Conservation (phyloP, 2,888 invertebrate species). For the Actias luna region DNA sequence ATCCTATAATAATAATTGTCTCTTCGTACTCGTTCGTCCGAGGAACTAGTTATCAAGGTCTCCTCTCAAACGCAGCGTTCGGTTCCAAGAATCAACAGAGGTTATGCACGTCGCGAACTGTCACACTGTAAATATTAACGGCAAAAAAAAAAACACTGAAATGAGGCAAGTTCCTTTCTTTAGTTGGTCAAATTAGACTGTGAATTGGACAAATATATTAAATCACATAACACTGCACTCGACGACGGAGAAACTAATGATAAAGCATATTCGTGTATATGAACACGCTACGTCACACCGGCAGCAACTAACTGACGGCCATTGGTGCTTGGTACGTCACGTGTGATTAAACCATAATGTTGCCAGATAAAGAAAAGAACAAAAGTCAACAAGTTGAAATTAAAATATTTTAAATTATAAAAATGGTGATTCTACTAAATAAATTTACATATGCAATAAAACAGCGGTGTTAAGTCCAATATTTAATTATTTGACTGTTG, state of each 20-base stretch:
- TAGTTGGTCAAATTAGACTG: neutral
- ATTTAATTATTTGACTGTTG: too few species aligned
- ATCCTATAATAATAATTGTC: slow-evolving; percentile 77
- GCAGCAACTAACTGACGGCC: slow-evolving; percentile 41
- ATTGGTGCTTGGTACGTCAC: slow-evolving; percentile 63
- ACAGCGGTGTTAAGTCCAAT: too few species aligned
- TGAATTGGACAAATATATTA: neutral
- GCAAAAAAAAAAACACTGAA: slow-evolving; percentile 18
- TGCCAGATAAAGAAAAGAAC: neutral
- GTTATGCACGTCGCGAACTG: slow-evolving; percentile 51
- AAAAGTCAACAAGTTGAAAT: neutral
- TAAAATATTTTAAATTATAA: neutral
- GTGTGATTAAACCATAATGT: slow-evolving; percentile 32
- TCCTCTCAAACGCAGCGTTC: slow-evolving; percentile 71
- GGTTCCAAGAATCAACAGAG: slow-evolving; percentile 75
- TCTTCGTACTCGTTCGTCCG: slow-evolving; percentile 73
- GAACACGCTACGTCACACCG: slow-evolving; percentile 53
- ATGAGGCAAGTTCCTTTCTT: slow-evolving; percentile 3
- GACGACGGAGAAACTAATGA: slow-evolving; percentile 49
- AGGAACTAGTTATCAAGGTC: slow-evolving; percentile 82
- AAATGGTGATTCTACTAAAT: too few species aligned
- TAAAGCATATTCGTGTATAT: slow-evolving; percentile 49
- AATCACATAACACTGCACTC: slow-evolving; percentile 12
- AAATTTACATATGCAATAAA: too few species aligned
- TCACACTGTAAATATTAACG: slow-evolving; percentile 41